phyloP scores from a whole-genome alignment of 1,140 invertebrate species.

The Venturia canescens region DNA sequence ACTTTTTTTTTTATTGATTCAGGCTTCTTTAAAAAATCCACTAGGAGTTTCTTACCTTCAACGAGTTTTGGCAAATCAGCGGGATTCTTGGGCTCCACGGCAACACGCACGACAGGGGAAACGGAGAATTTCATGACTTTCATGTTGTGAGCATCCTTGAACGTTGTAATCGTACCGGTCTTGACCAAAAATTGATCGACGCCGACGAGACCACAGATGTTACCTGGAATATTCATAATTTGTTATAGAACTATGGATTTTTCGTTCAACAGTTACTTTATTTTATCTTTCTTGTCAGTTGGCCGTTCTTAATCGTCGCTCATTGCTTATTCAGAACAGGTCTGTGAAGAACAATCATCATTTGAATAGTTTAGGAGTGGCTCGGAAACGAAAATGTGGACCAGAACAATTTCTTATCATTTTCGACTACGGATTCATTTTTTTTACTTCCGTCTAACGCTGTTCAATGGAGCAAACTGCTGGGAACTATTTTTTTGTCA shows the following conservation, averaged over 20 bases:
- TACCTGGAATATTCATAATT: conserved; percentile 75
- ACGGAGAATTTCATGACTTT: conserved; percentile 99
- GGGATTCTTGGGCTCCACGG: conserved; percentile 99
- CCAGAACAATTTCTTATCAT: too few relatives aligned
- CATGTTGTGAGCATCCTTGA: conserved; percentile 99
- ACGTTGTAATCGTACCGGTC: conserved; percentile 99
- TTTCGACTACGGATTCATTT: too few relatives aligned
- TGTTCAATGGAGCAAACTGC: too few relatives aligned
- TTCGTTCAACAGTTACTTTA: conserved; percentile 3
- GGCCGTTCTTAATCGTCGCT: conserved; percentile 64
- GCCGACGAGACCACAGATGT: conserved; percentile 99
- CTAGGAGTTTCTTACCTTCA: conserved; percentile 82
- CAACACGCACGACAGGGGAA: conserved; percentile 99
- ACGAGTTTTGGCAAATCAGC: conserved; percentile 99
- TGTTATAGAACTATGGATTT: conserved; percentile 16
- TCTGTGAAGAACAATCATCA: conserved; percentile 71
- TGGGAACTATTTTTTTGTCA: too few relatives aligned
- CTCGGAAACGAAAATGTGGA: neutral
- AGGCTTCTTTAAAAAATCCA: neutral
- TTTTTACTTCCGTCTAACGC: too few relatives aligned
- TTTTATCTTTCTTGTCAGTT: conserved; percentile 55
- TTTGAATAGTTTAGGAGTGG: conserved; percentile 15
- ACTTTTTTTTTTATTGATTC: conserved; percentile 1
- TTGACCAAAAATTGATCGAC: conserved; percentile 99
- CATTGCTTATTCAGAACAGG: conserved; percentile 66